phyloP scores from a whole-genome alignment of 2,797 vertebrate genomes.

The Acanthornis magna region DNA sequence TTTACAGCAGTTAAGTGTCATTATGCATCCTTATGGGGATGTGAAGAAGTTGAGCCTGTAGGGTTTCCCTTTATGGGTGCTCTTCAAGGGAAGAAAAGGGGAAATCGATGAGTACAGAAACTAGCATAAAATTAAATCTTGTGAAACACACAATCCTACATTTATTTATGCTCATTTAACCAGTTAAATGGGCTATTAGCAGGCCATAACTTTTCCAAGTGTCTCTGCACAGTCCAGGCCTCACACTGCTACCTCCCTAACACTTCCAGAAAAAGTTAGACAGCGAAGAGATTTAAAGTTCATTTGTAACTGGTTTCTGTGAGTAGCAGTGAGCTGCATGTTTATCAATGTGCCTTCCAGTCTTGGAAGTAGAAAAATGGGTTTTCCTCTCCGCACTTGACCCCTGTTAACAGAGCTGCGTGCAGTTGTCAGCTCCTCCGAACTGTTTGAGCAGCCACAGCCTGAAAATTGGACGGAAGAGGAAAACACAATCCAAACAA shows the following conservation, averaged over 20 bases:
- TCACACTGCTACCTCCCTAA: neutral
- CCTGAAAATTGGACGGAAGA: neutral
- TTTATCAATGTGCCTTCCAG: neutral
- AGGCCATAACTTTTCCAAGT: neutral
- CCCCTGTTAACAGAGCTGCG: neutral
- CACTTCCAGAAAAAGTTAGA: neutral
- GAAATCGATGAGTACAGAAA: neutral
- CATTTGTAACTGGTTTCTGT: neutral
- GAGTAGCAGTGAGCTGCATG: neutral
- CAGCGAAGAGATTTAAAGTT: neutral
- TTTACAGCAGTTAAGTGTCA: neutral
- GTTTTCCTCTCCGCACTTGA: neutral
- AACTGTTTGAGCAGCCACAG: neutral
- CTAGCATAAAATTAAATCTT: neutral
- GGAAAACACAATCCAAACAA: neutral
- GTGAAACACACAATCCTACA: neutral
- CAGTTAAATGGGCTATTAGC: slow-evolving; percentile 10
- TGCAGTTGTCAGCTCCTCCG: neutral
- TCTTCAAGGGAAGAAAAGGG: neutral
- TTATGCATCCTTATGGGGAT: neutral
- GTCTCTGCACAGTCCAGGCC: neutral
- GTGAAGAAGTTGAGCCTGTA: neutral
- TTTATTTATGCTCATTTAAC: slow-evolving; percentile 28
- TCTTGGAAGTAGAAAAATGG: neutral
- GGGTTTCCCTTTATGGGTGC: neutral